Conservation (phyloP, 2,113 vertebrate species). For the Corapipo altera region DNA sequence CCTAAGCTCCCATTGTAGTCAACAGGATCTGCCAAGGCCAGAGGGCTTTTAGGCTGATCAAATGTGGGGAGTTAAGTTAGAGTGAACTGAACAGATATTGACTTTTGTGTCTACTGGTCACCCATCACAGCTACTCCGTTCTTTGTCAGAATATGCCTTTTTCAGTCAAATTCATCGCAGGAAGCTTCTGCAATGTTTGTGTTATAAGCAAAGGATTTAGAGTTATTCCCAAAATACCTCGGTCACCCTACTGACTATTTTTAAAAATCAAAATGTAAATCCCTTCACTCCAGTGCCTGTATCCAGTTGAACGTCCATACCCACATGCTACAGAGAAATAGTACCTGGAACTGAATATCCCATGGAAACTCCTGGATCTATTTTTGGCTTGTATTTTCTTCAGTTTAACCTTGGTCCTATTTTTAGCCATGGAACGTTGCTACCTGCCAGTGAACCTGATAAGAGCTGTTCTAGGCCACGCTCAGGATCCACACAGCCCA, state of each 20-base stretch:
- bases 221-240: not conserved
- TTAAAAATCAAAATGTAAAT: not conserved
- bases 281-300: not conserved
- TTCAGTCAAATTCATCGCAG: not conserved
- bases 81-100: not conserved
- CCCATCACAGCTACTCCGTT: not conserved
- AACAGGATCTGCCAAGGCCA: not conserved
- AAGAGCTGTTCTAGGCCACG: not conserved
- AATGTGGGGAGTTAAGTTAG: not conserved
- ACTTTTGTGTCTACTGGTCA: not conserved
- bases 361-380: not conserved
- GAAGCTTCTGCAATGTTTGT: not conserved
- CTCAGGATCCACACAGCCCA: not conserved
- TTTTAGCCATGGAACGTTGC: not conserved
- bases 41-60: not conserved
- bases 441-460: not conserved
- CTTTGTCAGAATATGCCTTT: not conserved
- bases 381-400: constrained; percentile 14
- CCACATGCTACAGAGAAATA: not conserved
- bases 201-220: not conserved
- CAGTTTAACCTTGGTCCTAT: not conserved
- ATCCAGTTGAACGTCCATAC: not conserved
- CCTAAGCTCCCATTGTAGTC: not conserved
- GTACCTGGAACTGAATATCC: not conserved
- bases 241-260: not conserved